Evolutionary conservation across 2,888 invertebrate genomes (phyloP), one percentile per base, ranked within the genome.

Genomic region (Aphidius colemani): DNA sequence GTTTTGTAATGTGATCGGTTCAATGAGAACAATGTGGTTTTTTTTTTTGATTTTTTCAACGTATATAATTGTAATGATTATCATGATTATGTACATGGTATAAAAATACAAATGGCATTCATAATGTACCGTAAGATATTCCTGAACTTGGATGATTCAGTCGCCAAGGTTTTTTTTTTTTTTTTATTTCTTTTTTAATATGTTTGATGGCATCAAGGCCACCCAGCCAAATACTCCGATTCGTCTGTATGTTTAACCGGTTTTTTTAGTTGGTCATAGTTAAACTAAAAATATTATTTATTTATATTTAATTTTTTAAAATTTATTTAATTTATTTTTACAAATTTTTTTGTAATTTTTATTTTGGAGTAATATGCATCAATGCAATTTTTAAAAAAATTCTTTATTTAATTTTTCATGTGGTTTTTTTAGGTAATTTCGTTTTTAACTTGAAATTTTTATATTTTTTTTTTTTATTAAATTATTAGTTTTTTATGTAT

Each of bases 91-190:
- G 3, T 50, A 6, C 6, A 46, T 45, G n/a, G 46, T 7, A 57
- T 57, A 46, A 30, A 57, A 57, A 57, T 46, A 57, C 46, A 46
- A 57, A 13, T 44, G 44, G 57, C 45, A 57, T 57, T 46, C 46
- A 10, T 46, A 45, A 57, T 57, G 45, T 46, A 57, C 46, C 30
- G 57, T 46, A 46, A 9, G 10, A 44, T 45, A 8, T 30, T 45
- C 45, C 13, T 57, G 56, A 46, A 57, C 56, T 57, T 57, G 56
- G 30, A 57, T 57, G 44, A 57, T 46, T 57, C 56, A 57, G 56
- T 13, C 30, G 57, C 46, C 46, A 44, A 45, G 44, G 56, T 45
- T 44, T 45, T 45, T 56, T 30, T 30, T 18, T 18, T 18, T 30
- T 30, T 30, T 30, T 30, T 30, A 30, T 30, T 30, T 30, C 30